phyloP scores from a whole-genome alignment of 2,888 invertebrate genomes.

The Pollenia angustigena region DNA sequence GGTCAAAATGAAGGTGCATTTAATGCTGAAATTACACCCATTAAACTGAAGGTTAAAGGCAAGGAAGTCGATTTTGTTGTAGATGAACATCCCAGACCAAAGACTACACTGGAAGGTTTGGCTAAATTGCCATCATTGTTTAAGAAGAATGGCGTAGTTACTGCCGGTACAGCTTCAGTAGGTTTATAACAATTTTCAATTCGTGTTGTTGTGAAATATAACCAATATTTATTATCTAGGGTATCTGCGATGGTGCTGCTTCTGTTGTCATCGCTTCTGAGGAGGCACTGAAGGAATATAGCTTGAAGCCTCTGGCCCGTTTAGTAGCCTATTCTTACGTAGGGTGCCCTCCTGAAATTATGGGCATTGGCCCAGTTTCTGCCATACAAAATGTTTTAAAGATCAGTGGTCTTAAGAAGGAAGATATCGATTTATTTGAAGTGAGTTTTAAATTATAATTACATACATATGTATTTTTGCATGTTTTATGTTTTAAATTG shows the following conservation, averaged over 20 bases:
- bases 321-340: conserved; percentile 96
- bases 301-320: conserved; percentile 94
- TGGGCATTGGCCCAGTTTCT: conserved; percentile 98
- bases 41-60: conserved; percentile 93
- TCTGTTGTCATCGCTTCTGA: conserved; percentile 96
- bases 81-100: conserved; percentile 91
- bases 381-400: conserved; percentile 95
- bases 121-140: conserved; percentile 95
- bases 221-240: conserved; percentile 57
- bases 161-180: conserved; percentile 97
- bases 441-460: conserved; percentile 84
- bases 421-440: conserved; percentile 97
- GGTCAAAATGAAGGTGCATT: conserved; percentile 95
- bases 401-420: conserved; percentile 90
- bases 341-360: conserved; percentile 98
- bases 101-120: conserved; percentile 93
- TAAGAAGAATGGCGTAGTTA: conserved; percentile 97
- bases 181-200: conserved; percentile 74
- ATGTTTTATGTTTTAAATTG: conserved; percentile 24
- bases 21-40: conserved; percentile 94
- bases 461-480: background rate
- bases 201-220: conserved; percentile 39
- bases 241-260: conserved; percentile 97
- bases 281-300: conserved; percentile 91
- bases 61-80: conserved; percentile 90